These are phyloP conservation scores for Isoperla grammatica DNA, from an alignment of 2,888 invertebrate genomes.

Conservation along the genomic window DNA sequence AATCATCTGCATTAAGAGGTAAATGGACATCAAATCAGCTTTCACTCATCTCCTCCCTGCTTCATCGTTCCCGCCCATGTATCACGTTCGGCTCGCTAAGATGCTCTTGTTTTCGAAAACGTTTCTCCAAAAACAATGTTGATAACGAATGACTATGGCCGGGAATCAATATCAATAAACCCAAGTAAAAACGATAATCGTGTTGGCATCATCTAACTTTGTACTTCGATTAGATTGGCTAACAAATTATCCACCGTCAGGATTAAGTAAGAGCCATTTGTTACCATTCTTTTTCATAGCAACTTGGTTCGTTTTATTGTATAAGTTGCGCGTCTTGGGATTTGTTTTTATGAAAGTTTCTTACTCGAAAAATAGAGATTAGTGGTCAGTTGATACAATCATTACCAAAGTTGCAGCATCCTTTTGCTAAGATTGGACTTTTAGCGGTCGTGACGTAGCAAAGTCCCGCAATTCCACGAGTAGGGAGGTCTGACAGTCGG, in stretches of 20 bases:
- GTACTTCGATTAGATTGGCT: slow-evolving; percentile 1
- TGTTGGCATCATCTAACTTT: too few relatives aligned
- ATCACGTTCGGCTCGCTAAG: too few relatives aligned
- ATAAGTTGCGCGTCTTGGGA: slow-evolving; percentile 5
- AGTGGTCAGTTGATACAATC: slow-evolving; percentile 17
- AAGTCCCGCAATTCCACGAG: neutral
- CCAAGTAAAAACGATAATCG: too few relatives aligned
- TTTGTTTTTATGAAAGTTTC: slow-evolving; percentile 1
- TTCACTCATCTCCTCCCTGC: too few relatives aligned
- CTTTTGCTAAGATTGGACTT: slow-evolving; percentile 15
- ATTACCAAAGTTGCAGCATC: slow-evolving; percentile 11
- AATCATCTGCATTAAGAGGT: too few relatives aligned
- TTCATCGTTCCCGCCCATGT: too few relatives aligned
- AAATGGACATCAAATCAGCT: too few relatives aligned
- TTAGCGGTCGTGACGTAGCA: slow-evolving; percentile 10
- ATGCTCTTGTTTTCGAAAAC: too few relatives aligned
- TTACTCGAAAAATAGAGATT: slow-evolving; percentile 1
- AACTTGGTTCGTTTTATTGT: slow-evolving; percentile 11
- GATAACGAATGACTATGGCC: too few relatives aligned
- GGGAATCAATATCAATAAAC: too few relatives aligned
- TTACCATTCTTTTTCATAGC: neutral
- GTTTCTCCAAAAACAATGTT: too few relatives aligned
- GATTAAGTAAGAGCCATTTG: slow-evolving; percentile 13
- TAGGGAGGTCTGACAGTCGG: too few relatives aligned
- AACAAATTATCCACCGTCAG: slow-evolving; percentile 7